Evolutionary conservation across 1,140 invertebrate species (phyloP), one percentile per base, ranked within the genome.

Genomic region (Vollenhovia emeryi): DNA sequence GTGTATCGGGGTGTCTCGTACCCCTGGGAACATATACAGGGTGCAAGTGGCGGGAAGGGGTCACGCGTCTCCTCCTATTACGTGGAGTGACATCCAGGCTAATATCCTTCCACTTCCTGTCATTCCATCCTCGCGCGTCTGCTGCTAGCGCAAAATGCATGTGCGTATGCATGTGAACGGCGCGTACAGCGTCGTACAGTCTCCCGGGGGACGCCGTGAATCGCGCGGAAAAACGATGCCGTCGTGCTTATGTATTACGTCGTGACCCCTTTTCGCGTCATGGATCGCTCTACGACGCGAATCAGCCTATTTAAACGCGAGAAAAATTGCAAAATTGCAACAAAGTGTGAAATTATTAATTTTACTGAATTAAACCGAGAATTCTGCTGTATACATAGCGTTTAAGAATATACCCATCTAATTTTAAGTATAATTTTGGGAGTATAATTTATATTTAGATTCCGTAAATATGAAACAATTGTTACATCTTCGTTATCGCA

Each of bases 41-140:
- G 73, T 76, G 66, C 62, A 74, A 52, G 55, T 69, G 68, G 50
- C 59, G 36, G 27, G 33, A 68, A 76, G 86, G 89, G 86, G 85
- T 71, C 78, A 78, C 69, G 79, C 80, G 78, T 86, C 88, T 89
- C 86, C 85, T 88, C 84, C 84, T 86, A 91, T 92, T 90, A 91
- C 86, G 55, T 59, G 82, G 86, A 92, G 90, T 92, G 90, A 92
- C 92, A 90, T 92, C 88, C 89, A 91, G 87, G 91, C 91, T 93
- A 93, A 93, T 93, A 93, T 93, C 90, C 91, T 93, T 91, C 89
- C 89, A 92, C 92, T 93, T 91, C 87, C 91, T 92, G 92, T 93
- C 91, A 92, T 89, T 91, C 84, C 84, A 83, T 87, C 57, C 84
- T 84, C 50, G 84, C 85, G 90, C 78, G 87, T 86, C 84, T 90